A percentile compares a stretch with the other conserved stretches of the same genome.
phyloP scores from a whole-genome alignment of 2,888 invertebrate genomes.

The Dolomedes plantarius region DNA sequence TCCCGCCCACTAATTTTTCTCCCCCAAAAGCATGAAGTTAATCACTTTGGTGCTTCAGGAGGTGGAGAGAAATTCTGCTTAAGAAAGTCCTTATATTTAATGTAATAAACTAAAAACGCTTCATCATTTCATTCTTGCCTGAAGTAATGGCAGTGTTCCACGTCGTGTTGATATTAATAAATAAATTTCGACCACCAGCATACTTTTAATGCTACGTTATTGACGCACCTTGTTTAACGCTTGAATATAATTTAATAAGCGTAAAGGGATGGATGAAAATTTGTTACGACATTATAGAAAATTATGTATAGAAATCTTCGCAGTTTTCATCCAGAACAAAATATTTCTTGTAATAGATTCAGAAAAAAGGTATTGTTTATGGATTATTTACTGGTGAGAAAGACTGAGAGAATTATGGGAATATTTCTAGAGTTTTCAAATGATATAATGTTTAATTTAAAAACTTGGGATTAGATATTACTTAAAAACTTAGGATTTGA shows the following conservation, averaged over 20 bases:
- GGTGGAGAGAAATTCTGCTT: background rate
- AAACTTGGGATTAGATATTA: too few relatives aligned
- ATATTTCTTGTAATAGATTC: too few relatives aligned
- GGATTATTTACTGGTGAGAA: too few relatives aligned
- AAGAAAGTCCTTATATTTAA: background rate
- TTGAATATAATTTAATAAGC: background rate
- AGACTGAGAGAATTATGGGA: too few relatives aligned
- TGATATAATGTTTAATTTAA: too few relatives aligned
- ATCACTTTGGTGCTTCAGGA: slow-evolving; percentile 19
- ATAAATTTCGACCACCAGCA: background rate
- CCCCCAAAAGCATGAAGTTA: slow-evolving; percentile 8
- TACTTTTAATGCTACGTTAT: background rate
- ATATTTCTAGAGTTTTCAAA: too few relatives aligned
- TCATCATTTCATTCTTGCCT: background rate
- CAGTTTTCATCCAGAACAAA: too few relatives aligned
- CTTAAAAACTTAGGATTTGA: too few relatives aligned
- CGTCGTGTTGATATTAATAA: background rate
- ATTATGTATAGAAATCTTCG: too few relatives aligned
- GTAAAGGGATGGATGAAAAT: too few relatives aligned
- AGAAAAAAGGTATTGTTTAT: too few relatives aligned
- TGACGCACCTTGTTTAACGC: background rate
- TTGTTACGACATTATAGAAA: too few relatives aligned
- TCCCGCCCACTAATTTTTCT: background rate
- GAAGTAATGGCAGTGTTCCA: background rate
- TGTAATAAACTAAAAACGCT: slow-evolving; percentile 16